phyloP scores from a whole-genome alignment of 2,113 vertebrate species.

The Thunnus thynnus region DNA sequence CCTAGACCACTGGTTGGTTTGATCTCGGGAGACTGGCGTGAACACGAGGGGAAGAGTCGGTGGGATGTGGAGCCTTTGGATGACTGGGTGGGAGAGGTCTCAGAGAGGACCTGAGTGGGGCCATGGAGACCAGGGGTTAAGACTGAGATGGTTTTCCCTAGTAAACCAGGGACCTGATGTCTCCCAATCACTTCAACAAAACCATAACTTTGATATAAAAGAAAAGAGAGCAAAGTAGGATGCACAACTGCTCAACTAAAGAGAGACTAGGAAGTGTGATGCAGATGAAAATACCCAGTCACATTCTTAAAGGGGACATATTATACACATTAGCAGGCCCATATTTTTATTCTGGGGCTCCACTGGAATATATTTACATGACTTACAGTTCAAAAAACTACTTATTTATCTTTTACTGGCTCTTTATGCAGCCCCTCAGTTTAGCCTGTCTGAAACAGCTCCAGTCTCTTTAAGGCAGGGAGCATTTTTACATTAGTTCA shows the following conservation, averaged over 20 bases:
- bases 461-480: too few relatives aligned
- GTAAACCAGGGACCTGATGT: slow-evolving; percentile 12
- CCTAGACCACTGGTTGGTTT: slow-evolving; percentile 92
- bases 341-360: too few relatives aligned
- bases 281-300: background rate
- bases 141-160: background rate
- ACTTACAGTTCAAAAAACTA: too few relatives aligned
- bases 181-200: slow-evolving; percentile 17
- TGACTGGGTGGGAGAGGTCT: slow-evolving; percentile 85
- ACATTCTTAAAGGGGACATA: background rate
- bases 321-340: too few relatives aligned
- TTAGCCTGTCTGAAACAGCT: too few relatives aligned
- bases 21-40: slow-evolving; percentile 93
- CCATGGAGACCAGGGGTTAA: slow-evolving; percentile 49
- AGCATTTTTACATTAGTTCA: too few relatives aligned
- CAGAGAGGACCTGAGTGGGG: slow-evolving; percentile 92
- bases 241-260: background rate
- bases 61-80: slow-evolving; percentile 88
- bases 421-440: too few relatives aligned
- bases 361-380: too few relatives aligned
- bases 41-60: slow-evolving; percentile 92
- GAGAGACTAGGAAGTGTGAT: background rate
- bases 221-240: background rate
- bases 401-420: too few relatives aligned
- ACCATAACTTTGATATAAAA: background rate